These are phyloP conservation scores for Acanthosepion pharaonis DNA, from an alignment of 2,888 invertebrate genomes.

Conservation along the genomic window DNA sequence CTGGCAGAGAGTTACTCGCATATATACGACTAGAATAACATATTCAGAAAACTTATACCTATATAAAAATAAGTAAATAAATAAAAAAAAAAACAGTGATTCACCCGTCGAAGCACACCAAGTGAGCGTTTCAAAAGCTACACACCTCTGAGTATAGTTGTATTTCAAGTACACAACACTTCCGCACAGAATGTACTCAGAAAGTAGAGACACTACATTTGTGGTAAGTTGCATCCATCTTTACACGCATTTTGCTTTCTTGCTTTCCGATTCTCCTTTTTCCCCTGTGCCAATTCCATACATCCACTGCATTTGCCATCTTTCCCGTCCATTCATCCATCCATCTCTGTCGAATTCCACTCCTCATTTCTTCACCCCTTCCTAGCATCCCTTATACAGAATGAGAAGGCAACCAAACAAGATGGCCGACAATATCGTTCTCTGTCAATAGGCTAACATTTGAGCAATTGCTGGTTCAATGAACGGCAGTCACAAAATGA, in stretches of 20 bases:
- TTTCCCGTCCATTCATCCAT: neutral
- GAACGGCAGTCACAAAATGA: conserved; percentile 10
- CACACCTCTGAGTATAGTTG: neutral
- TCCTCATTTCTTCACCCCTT: neutral
- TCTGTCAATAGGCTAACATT: conserved; percentile 33
- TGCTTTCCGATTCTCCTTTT: neutral
- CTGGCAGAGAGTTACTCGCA: too few relatives aligned
- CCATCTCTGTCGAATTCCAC: conserved; percentile 18
- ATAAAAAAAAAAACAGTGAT: too few relatives aligned
- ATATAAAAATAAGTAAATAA: too few relatives aligned
- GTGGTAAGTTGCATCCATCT: neutral
- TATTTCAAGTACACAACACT: neutral
- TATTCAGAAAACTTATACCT: too few relatives aligned
- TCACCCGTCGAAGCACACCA: too few relatives aligned
- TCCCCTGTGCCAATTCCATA: neutral
- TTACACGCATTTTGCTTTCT: neutral
- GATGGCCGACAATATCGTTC: conserved; percentile 12
- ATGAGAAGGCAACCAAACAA: neutral
- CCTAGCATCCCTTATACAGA: neutral
- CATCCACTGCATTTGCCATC: neutral
- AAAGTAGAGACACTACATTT: neutral
- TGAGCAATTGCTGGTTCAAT: neutral
- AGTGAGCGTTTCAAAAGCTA: neutral
- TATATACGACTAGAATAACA: too few relatives aligned
- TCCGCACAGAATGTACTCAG: neutral